A percentile compares a stretch with the other conserved stretches of the same genome.
Conservation (phyloP, 2,797 vertebrate genomes). For the Ctenopoma multispine region DNA sequence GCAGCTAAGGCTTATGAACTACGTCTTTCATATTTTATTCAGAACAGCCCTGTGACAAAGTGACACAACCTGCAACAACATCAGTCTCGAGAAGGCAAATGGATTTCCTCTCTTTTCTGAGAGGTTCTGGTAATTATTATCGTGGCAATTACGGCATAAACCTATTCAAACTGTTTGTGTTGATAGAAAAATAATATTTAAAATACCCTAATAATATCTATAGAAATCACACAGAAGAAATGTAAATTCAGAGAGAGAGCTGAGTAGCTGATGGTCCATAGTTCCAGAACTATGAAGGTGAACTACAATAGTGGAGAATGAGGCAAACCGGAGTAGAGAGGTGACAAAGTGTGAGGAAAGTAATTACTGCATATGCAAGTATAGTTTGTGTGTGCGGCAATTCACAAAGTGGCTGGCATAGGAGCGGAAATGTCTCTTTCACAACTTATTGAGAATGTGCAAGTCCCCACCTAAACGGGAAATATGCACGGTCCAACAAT, state of each 20-base stretch:
- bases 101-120: too few relatives aligned
- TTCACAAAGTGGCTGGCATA: conserved; percentile 6
- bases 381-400: not conserved
- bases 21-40: conserved; percentile 51
- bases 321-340: not conserved
- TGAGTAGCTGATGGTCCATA: too few relatives aligned
- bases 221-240: too few relatives aligned
- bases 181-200: too few relatives aligned
- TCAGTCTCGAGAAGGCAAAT: not conserved
- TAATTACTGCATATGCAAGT: not conserved
- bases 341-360: not conserved
- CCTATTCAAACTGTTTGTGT: too few relatives aligned
- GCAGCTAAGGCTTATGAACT: conserved; percentile 36
- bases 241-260: too few relatives aligned
- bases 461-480: conserved; percentile 44
- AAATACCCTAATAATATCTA: too few relatives aligned
- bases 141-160: too few relatives aligned
- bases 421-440: conserved; percentile 38
- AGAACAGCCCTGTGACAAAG: conserved; percentile 39
- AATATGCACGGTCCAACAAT: conserved; percentile 45
- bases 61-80: not conserved
- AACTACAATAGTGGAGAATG: too few relatives aligned
- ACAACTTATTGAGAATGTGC: conserved; percentile 43
- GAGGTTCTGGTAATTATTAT: too few relatives aligned
- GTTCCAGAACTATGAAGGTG: too few relatives aligned